These are phyloP conservation scores for Arge pagana DNA, from an alignment of 2,888 invertebrate species.

Conservation along the genomic window DNA sequence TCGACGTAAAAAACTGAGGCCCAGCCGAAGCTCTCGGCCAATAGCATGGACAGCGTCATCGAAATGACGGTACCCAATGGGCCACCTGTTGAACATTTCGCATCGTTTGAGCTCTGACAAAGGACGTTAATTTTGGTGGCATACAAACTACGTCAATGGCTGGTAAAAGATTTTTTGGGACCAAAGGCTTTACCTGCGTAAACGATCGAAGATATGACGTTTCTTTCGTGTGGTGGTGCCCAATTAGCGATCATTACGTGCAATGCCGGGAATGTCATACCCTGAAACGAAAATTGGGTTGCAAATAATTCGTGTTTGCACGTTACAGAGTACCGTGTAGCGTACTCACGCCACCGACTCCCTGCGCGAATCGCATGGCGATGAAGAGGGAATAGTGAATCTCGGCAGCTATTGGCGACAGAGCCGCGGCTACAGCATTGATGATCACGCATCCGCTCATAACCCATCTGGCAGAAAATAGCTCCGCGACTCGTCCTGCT, in stretches of 20 bases:
- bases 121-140: no score
- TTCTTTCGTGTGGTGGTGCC: slow-evolving; percentile 88
- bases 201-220: slow-evolving; percentile 81
- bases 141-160: no score
- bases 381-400: slow-evolving; percentile 69
- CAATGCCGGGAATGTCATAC: slow-evolving; percentile 90
- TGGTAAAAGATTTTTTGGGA: no score
- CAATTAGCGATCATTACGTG: slow-evolving; percentile 86
- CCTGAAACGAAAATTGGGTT: slow-evolving; percentile 63
- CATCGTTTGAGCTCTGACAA: neutral
- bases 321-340: neutral
- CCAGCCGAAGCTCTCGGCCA: slow-evolving; percentile 75
- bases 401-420: slow-evolving; percentile 77
- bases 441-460: slow-evolving; percentile 80
- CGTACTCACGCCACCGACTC: slow-evolving; percentile 71
- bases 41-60: slow-evolving; percentile 74
- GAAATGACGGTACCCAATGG: slow-evolving; percentile 85
- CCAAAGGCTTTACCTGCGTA: slow-evolving; percentile 62
- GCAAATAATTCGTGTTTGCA: no score
- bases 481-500: slow-evolving; percentile 78
- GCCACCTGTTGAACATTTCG: neutral
- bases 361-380: slow-evolving; percentile 72
- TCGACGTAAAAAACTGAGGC: slow-evolving; percentile 83
- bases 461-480: slow-evolving; percentile 87
- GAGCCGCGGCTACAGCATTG: slow-evolving; percentile 75